Evolutionary conservation across 1,140 invertebrate genomes (phyloP).

Genomic region (Hyles vespertilio): DNA sequence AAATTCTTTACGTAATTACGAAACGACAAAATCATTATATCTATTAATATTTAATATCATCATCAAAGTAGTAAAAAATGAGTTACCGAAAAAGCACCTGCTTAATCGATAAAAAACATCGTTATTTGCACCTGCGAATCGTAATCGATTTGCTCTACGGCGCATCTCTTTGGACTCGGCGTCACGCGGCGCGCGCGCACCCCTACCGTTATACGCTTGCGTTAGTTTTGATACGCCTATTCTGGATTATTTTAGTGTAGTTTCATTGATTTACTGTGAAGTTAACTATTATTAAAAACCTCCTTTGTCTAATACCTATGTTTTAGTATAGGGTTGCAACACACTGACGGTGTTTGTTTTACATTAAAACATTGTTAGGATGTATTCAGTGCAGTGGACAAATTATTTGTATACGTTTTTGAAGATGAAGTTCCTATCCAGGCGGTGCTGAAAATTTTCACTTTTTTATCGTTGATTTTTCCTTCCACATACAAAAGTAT

Average conservation of each 20-base stretch:
- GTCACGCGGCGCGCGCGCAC: conserved; percentile 51
- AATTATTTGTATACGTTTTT: too few relatives aligned
- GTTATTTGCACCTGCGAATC: conserved; percentile 67
- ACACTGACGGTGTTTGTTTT: too few relatives aligned
- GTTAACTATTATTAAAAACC: too few relatives aligned
- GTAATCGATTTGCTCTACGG: conserved; percentile 52
- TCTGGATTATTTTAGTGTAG: conserved; percentile 1
- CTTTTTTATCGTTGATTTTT: too few relatives aligned
- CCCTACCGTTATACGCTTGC: conserved; percentile 39
- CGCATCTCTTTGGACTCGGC: conserved; percentile 37
- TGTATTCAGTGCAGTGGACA: too few relatives aligned
- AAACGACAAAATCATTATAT: conserved; percentile 14
- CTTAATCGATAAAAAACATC: conserved; percentile 30
- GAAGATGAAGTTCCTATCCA: too few relatives aligned
- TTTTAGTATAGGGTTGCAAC: too few relatives aligned
- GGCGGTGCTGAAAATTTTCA: too few relatives aligned
- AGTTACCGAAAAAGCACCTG: conserved; percentile 28
- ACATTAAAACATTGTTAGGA: too few relatives aligned
- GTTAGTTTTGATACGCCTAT: conserved; percentile 17
- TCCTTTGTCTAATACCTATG: too few relatives aligned
- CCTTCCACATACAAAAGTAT: too few relatives aligned
- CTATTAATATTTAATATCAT: conserved; percentile 32
- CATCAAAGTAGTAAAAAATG: conserved; percentile 20
- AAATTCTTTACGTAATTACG: conserved; percentile 4
- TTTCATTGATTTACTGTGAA: too few relatives aligned